Base-by-base conservation (phyloP, 2,113 vertebrate species). In the Montifringilla adamsi region DNA sequence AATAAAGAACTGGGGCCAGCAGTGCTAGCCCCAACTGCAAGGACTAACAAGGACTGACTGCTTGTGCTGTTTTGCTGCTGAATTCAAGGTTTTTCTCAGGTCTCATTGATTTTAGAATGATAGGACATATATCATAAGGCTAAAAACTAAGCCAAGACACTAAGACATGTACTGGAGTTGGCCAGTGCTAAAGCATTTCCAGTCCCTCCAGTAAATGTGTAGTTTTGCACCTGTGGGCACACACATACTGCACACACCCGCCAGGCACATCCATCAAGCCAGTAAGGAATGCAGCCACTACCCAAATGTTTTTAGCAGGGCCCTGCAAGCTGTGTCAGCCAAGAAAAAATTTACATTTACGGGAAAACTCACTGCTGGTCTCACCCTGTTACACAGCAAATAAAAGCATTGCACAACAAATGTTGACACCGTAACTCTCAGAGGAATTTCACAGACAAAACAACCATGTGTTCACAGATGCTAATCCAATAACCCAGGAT, bases 281-380 rank as follows among this genome's bases (percentile, higher is more conserved):
- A 37, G 20, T 26, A 52, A 67, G 27, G 33, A 83, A 74, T 55
- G 46, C 55, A 68, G 31, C 15, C 3, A 1, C 50, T 62, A 68
- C 10, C 5, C 55, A 62, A 26, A 28, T 43, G 56, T 83, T 90
- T 89, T 93, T 75, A 74, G 60, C 64, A 94, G 24, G n/a, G 15
- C 20, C 72, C 21, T 73, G 24, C 30, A n/a, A 1, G 1, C 23
- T 33, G 5, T 70, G 43, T 76, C 60, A 88, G 72, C 60, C 83
- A 96, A 95, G 87, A 89, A 94, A 93, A 93, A 67, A 10, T 9
- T 62, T 64, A 78, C 83, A 69, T 96, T 97, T 96, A 96, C 58
- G 4, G 90, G 92, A 96, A 96, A 95, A 60, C 14, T 49, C 74
- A 46, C 18, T 79, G 82, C 73, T 93, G 44, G 60, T 87, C 52